A percentile compares a stretch with the other conserved stretches of the same genome.
phyloP scores from a whole-genome alignment of 2,888 invertebrate species.

The Drosophila borborema region DNA sequence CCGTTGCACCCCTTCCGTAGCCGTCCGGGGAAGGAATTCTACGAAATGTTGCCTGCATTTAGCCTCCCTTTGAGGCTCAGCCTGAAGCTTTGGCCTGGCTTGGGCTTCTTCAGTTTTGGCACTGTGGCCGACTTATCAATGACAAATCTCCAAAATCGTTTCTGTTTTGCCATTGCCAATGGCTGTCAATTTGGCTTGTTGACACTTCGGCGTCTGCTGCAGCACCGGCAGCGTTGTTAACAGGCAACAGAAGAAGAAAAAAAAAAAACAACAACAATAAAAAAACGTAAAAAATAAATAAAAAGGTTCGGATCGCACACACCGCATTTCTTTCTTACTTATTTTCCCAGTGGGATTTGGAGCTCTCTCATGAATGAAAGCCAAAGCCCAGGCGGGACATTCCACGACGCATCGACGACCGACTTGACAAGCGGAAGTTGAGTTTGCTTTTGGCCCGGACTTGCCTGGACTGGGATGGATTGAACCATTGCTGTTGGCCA shows the following conservation, averaged over 20 bases:
- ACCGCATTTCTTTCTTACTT: constrained; percentile 62
- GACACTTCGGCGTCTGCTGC: constrained; percentile 73
- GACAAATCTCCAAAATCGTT: constrained; percentile 81
- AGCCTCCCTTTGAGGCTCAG: constrained; percentile 47
- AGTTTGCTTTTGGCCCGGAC: constrained; percentile 26
- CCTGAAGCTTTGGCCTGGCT: constrained; percentile 17
- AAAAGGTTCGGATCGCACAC: constrained; percentile 57
- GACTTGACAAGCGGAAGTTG: constrained; percentile 76
- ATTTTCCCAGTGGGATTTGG: constrained; percentile 77
- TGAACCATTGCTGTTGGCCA: constrained; percentile 27
- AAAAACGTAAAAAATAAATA: constrained; percentile 26
- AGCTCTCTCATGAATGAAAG: constrained; percentile 75
- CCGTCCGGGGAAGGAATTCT: constrained; percentile 50
- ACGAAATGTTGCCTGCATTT: constrained; percentile 62
- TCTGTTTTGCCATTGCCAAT: constrained; percentile 66
- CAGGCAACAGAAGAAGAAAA: constrained; percentile 6
- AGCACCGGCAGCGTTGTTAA: constrained; percentile 34
- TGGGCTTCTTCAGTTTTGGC: constrained; percentile 26
- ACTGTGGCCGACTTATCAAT: constrained; percentile 77
- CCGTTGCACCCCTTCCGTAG: constrained; percentile 27
- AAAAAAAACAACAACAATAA: constrained; percentile 11
- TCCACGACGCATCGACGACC: constrained; percentile 31
- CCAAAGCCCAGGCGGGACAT: constrained; percentile 53
- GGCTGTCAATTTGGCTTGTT: constrained; percentile 78
- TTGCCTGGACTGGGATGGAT: constrained; percentile 21